Percentiles rank a stretch among this genome's conserved stretches.
These are phyloP conservation scores for Alces alces DNA, from an alignment of 2,113 vertebrate genomes.

Conservation along the genomic window DNA sequence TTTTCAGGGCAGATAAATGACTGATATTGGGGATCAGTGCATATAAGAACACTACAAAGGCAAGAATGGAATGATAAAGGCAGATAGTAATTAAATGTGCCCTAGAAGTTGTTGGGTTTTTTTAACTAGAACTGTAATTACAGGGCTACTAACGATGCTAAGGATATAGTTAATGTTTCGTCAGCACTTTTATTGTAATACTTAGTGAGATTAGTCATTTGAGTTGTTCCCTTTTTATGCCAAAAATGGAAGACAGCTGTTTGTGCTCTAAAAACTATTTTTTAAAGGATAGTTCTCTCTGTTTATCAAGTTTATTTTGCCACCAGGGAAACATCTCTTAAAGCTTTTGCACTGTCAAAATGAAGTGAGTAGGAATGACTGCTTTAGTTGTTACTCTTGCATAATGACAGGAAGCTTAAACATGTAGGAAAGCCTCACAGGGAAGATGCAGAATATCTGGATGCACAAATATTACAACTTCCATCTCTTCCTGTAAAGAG, in stretches of 20 bases:
- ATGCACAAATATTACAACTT: neutral
- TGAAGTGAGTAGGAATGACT: neutral
- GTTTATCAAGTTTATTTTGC: neutral
- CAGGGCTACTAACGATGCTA: slow-evolving; percentile 58
- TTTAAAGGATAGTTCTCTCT: neutral
- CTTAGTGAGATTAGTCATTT: slow-evolving; percentile 68
- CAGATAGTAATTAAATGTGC: slow-evolving; percentile 60
- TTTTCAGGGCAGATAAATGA: neutral
- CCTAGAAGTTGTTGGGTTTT: slow-evolving; percentile 52
- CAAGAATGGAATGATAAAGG: slow-evolving; percentile 55
- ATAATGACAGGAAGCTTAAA: neutral
- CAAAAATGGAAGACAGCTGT: slow-evolving; percentile 56
- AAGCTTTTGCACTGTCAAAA: neutral
- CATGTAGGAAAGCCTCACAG: neutral
- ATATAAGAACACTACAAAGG: neutral
- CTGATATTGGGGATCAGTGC: neutral
- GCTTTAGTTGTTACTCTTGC: neutral
- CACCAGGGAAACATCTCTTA: neutral
- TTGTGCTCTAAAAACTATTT: slow-evolving; percentile 16
- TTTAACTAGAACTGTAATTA: slow-evolving; percentile 70
- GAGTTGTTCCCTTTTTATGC: slow-evolving; percentile 42
- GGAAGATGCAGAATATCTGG: neutral
- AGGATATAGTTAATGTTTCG: slow-evolving; percentile 53
- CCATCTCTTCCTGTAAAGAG: neutral
- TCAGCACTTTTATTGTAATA: slow-evolving; percentile 61